phyloP scores from a whole-genome alignment of 2,797 vertebrate species.

The Cetoscarus ocellatus region DNA sequence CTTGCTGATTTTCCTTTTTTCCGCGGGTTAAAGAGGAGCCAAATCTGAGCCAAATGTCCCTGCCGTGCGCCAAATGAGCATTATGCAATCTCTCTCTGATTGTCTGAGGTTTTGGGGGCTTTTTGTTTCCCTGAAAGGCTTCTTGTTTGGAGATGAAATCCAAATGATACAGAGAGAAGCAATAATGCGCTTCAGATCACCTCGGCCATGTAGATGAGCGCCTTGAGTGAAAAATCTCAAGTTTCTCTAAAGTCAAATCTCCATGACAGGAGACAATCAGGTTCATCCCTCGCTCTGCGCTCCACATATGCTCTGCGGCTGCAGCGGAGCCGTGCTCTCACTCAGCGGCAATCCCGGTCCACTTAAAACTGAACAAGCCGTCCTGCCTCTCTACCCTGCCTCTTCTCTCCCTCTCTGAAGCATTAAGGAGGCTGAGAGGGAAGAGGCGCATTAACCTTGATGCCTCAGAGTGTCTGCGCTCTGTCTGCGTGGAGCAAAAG shows the following conservation, averaged over 20 bases:
- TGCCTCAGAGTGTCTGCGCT: slow-evolving; percentile 35
- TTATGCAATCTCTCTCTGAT: slow-evolving; percentile 70
- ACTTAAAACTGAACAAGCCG: slow-evolving; percentile 59
- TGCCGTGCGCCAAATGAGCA: slow-evolving; percentile 66
- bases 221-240: slow-evolving; percentile 40
- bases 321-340: slow-evolving; percentile 17
- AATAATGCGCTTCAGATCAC: slow-evolving; percentile 51
- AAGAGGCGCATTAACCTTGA: slow-evolving; percentile 49
- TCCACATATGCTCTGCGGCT: neutral
- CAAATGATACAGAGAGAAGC: slow-evolving; percentile 48
- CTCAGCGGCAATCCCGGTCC: slow-evolving; percentile 33
- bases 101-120: slow-evolving; percentile 48
- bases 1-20: slow-evolving; percentile 70
- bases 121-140: slow-evolving; percentile 65
- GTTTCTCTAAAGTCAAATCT: slow-evolving; percentile 51
- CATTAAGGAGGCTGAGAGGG: slow-evolving; percentile 45
- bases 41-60: slow-evolving; percentile 68
- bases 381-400: slow-evolving; percentile 36
- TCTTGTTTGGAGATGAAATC: slow-evolving; percentile 70
- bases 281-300: slow-evolving; percentile 7
- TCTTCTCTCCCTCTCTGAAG: slow-evolving; percentile 31
- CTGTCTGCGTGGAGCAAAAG: slow-evolving; percentile 30
- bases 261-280: slow-evolving; percentile 41
- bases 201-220: slow-evolving; percentile 56
- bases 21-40: slow-evolving; percentile 66